phyloP scores from a whole-genome alignment of 2,888 invertebrate species.

The Elaeidobius kamerunicus region DNA sequence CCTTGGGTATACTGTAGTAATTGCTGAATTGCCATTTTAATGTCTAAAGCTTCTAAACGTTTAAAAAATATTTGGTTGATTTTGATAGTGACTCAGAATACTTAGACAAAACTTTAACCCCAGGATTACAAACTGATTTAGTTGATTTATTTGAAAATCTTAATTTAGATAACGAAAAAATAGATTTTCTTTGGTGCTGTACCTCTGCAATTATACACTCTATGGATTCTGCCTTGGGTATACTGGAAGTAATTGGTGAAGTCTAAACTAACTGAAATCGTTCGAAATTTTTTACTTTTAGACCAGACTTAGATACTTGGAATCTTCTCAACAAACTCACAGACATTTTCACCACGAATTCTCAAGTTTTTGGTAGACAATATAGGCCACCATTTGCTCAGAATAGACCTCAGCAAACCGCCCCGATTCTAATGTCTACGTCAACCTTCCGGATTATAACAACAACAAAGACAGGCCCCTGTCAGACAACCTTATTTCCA shows the following conservation, averaged over 20 bases:
- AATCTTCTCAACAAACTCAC: neutral
- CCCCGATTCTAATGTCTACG: constrained; percentile 1
- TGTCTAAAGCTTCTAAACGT: neutral
- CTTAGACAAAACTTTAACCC: no score
- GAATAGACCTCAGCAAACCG: neutral
- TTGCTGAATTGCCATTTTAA: no score
- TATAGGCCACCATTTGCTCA: neutral
- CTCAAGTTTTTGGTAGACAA: constrained; percentile 9
- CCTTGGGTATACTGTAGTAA: no score
- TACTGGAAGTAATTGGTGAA: no score
- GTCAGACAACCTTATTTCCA: neutral
- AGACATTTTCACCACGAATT: constrained; percentile 9
- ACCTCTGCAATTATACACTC: no score
- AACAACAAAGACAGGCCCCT: constrained; percentile 1
- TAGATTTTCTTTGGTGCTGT: no score
- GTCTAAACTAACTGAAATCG: constrained; percentile 8
- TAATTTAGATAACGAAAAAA: no score
- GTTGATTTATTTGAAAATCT: no score
- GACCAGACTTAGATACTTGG: constrained; percentile 5
- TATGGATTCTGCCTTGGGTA: no score
- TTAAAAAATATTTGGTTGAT: neutral
- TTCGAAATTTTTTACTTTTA: constrained; percentile 4
- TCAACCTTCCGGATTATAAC: neutral
- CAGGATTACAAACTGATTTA: no score
- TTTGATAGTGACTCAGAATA: no score